Percentiles rank a stretch among this genome's conserved stretches.
phyloP scores from a whole-genome alignment of 2,888 invertebrate genomes.

The Endotricha flammealis region DNA sequence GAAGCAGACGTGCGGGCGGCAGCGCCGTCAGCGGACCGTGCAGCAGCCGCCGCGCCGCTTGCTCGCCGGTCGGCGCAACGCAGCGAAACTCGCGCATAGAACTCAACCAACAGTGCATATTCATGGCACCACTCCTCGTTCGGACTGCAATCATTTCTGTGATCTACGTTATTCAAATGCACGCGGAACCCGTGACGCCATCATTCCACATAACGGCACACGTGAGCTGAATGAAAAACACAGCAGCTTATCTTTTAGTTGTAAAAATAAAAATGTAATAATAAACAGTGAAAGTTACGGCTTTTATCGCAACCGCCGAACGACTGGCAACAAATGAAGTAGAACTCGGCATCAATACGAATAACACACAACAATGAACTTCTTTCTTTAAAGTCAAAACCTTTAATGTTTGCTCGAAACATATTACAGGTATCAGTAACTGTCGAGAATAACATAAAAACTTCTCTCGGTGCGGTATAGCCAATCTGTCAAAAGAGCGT shows the following conservation, averaged over 20 bases:
- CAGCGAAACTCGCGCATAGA: conserved; percentile 56
- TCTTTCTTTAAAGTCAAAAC: conserved; percentile 1
- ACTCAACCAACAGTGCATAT: conserved; percentile 37
- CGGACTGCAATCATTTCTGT: conserved; percentile 30
- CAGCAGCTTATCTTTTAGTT: conserved; percentile 5
- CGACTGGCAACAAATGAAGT: neutral
- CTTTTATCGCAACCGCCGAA: neutral
- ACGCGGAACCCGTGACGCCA: conserved; percentile 23
- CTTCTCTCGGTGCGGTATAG: conserved; percentile 26
- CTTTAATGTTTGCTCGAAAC: conserved; percentile 10
- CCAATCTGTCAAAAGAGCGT: conserved; percentile 45
- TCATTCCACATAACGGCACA: conserved; percentile 24
- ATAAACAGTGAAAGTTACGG: conserved; percentile 1
- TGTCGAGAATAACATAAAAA: conserved; percentile 27
- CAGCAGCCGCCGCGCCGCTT: conserved; percentile 67
- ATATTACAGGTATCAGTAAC: conserved; percentile 26
- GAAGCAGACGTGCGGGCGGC: conserved; percentile 49
- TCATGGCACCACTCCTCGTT: conserved; percentile 34
- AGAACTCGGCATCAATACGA: neutral
- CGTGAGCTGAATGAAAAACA: conserved; percentile 22
- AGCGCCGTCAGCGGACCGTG: conserved; percentile 66
- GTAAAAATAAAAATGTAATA: conserved; percentile 8
- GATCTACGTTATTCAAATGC: conserved; percentile 30
- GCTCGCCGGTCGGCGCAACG: conserved; percentile 50
- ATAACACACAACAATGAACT: conserved; percentile 4